A percentile compares a stretch with the other conserved stretches of the same genome.
phyloP scores from a whole-genome alignment of 1,140 invertebrate genomes.

The Microplitis demolitor region DNA sequence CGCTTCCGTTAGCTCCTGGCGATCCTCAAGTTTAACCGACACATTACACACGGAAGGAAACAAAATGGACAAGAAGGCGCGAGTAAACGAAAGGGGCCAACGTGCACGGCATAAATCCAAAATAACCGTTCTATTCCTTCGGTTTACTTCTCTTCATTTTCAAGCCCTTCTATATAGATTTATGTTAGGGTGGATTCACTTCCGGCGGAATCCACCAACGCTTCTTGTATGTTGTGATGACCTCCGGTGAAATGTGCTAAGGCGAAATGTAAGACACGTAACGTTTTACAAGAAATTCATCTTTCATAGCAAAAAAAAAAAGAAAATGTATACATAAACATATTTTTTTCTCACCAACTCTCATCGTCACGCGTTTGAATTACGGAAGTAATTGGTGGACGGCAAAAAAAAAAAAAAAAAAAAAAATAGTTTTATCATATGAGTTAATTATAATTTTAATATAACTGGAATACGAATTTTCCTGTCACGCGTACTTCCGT shows the following conservation, averaged over 20 bases:
- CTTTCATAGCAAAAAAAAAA: too few species aligned
- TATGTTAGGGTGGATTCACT: constrained; percentile 22
- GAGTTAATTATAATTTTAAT: neutral
- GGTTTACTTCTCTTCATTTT: constrained; percentile 34
- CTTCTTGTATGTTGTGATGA: neutral
- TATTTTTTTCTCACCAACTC: too few species aligned
- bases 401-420: neutral
- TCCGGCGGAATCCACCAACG: constrained; percentile 35
- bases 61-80: constrained; percentile 11
- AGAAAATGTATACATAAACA: too few species aligned
- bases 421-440: neutral
- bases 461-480: neutral
- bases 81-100: constrained; percentile 41
- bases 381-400: neutral
- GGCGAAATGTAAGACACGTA: constrained; percentile 15
- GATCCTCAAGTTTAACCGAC: too few species aligned
- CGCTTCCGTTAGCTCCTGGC: neutral
- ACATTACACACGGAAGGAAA: constrained; percentile 16
- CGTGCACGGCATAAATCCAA: constrained; percentile 46
- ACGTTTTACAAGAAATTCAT: neutral
- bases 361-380: too few species aligned
- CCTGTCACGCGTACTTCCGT: neutral
- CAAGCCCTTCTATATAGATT: too few species aligned
- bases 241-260: neutral
- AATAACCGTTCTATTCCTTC: constrained; percentile 43